phyloP scores from a whole-genome alignment of 2,888 invertebrate species.

The Cataglyphis cursor region DNA sequence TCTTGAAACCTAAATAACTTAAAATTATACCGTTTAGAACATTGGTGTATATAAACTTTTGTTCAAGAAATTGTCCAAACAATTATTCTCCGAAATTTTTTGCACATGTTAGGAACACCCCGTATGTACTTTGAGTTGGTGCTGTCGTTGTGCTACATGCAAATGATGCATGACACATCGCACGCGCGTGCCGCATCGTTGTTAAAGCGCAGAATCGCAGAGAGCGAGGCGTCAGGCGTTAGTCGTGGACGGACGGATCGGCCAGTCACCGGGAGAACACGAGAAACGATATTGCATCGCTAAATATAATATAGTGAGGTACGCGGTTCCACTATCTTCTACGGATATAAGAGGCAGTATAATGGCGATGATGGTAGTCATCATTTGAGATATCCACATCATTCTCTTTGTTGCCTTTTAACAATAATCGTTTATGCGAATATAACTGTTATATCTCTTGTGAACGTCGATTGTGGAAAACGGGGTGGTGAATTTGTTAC shows the following conservation, averaged over 20 bases:
- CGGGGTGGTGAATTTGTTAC: not conserved
- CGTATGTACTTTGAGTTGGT: not conserved
- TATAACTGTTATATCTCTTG: not conserved
- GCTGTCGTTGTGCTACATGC: not conserved
- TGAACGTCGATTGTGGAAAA: constrained; percentile 25
- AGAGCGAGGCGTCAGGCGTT: constrained; percentile 67
- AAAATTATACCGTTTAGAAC: no score
- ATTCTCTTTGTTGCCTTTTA: constrained; percentile 45
- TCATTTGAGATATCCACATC: constrained; percentile 51
- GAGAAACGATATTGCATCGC: constrained; percentile 70
- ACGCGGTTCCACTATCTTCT: constrained; percentile 74
- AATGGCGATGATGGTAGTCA: constrained; percentile 39
- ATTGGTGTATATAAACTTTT: no score
- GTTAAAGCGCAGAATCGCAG: constrained; percentile 69
- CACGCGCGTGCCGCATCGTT: constrained; percentile 3
- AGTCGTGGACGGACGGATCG: constrained; percentile 37
- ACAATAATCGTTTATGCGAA: not conserved
- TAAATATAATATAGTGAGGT: constrained; percentile 82
- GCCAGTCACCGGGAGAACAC: constrained; percentile 42
- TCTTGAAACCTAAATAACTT: no score
- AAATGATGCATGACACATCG: not conserved
- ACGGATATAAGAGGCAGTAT: constrained; percentile 31
- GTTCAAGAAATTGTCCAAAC: no score
- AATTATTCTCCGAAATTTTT: no score
- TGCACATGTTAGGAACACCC: no score